Evolutionary conservation across 2,797 vertebrate species (phyloP).

Genomic region (Muraenolepis orangiensis): DNA sequence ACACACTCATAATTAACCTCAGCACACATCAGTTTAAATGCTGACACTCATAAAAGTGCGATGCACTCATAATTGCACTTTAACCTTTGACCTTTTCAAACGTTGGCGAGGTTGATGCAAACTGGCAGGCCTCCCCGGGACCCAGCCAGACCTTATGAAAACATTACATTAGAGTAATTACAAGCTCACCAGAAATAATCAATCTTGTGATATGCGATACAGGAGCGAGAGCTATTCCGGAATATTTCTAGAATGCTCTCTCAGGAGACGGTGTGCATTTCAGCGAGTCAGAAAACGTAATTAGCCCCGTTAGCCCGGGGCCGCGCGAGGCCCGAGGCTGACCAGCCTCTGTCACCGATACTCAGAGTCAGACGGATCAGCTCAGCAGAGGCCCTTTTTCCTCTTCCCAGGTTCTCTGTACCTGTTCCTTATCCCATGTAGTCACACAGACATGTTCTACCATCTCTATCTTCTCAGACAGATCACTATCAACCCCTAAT

Average conservation of each 20-base stretch:
- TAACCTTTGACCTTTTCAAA: conserved; percentile 53
- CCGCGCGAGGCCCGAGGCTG: conserved; percentile 46
- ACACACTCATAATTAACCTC: neutral
- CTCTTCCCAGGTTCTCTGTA: too few species aligned
- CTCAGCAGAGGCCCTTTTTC: too few species aligned
- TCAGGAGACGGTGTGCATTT: conserved; percentile 67
- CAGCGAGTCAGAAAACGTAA: conserved; percentile 72
- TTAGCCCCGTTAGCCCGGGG: conserved; percentile 65
- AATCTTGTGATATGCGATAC: conserved; percentile 69
- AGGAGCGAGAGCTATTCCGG: conserved; percentile 57
- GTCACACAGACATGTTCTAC: too few species aligned
- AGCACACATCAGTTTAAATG: neutral
- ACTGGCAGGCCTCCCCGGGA: conserved; percentile 39
- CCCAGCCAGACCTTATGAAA: conserved; percentile 50
- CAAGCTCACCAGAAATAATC: conserved; percentile 59
- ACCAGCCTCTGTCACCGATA: conserved; percentile 57
- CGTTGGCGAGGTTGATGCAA: conserved; percentile 44
- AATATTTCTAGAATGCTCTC: conserved; percentile 59
- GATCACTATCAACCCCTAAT: too few species aligned
- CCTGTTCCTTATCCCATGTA: too few species aligned
- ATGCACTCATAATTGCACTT: conserved; percentile 19
- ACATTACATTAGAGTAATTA: conserved; percentile 71
- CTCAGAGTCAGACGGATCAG: too few species aligned
- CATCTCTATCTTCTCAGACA: too few species aligned
- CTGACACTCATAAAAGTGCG: neutral